These are phyloP conservation scores for Choloepus hoffmanni DNA, from an alignment of 2,113 vertebrate species.

Conservation along the genomic window DNA sequence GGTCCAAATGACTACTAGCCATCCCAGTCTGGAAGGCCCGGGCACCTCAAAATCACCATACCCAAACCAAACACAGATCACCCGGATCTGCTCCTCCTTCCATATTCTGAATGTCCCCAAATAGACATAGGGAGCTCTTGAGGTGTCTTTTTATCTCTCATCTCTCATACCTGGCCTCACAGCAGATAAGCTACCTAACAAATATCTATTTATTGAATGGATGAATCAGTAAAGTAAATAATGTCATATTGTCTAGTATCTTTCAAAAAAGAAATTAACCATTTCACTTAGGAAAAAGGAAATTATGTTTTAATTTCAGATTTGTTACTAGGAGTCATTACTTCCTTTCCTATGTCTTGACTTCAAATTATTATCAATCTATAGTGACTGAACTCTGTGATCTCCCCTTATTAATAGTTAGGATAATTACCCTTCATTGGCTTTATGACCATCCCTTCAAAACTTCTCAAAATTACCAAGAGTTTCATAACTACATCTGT, in stretches of 20 bases:
- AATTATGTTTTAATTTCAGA: background rate
- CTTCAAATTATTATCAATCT: background rate
- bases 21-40: background rate
- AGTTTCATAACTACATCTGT: background rate
- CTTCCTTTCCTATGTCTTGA: background rate
- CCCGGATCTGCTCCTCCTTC: background rate
- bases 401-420: background rate
- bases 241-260: background rate
- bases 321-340: background rate
- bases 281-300: slow-evolving; percentile 19
- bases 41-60: background rate
- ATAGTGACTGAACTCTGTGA: background rate
- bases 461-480: background rate
- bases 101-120: background rate
- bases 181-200: background rate
- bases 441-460: background rate
- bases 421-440: background rate
- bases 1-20: background rate
- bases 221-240: slow-evolving; percentile 13
- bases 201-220: background rate
- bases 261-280: slow-evolving; percentile 35
- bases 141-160: background rate
- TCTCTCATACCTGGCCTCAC: background rate
- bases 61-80: background rate
- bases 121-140: background rate